Percentiles rank a stretch among this genome's conserved stretches.
Conservation (phyloP, 2,113 vertebrate species). For the Polyodon spathula region DNA sequence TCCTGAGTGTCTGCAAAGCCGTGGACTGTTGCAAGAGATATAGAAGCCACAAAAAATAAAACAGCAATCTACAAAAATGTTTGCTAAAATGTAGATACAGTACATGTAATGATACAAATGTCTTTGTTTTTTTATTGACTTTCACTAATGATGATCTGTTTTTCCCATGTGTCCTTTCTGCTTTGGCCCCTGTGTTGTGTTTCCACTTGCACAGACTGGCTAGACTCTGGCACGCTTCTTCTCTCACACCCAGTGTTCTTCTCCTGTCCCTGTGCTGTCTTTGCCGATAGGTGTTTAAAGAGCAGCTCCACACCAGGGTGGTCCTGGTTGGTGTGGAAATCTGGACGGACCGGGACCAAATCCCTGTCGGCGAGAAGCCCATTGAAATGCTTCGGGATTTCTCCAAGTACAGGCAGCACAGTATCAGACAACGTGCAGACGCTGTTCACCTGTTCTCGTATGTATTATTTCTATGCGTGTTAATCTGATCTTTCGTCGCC, state of each 20-base stretch:
- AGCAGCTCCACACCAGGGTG: constrained; percentile 90
- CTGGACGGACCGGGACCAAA: constrained; percentile 87
- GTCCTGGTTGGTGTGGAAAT: constrained; percentile 91
- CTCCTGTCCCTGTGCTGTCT: constrained; percentile 40
- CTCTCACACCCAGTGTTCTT: constrained; percentile 58
- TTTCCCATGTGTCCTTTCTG: constrained; percentile 48
- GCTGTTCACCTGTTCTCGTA: constrained; percentile 92
- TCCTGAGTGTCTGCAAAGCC: no score
- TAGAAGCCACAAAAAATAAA: no score
- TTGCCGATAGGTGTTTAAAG: constrained; percentile 82
- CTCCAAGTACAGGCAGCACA: constrained; percentile 84
- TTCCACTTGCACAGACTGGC: constrained; percentile 46
- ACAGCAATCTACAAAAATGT: background rate
- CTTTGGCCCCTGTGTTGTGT: constrained; percentile 44
- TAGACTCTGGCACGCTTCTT: constrained; percentile 47
- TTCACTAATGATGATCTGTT: constrained; percentile 25
- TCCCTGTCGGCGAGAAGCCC: constrained; percentile 73
- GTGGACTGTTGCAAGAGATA: no score
- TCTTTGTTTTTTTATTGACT: constrained; percentile 8
- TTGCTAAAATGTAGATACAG: background rate
- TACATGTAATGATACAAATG: no score
- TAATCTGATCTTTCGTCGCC: no score
- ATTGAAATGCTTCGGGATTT: constrained; percentile 87
- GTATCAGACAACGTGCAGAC: constrained; percentile 80
- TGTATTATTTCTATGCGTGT: constrained; percentile 28